Conservation (phyloP, 2,888 invertebrate species). For the Ochropacha duplaris region DNA sequence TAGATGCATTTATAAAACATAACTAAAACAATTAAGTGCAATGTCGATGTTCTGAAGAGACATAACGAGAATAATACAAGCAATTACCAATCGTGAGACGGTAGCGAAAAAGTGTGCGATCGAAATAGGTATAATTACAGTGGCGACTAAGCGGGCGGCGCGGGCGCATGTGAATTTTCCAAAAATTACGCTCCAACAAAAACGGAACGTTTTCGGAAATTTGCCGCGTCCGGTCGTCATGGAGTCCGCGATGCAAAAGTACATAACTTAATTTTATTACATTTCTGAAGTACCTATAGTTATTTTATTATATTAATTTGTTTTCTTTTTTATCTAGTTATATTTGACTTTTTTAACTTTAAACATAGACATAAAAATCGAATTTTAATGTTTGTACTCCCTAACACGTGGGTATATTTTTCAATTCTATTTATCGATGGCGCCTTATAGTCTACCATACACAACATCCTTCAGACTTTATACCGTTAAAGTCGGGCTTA, state of each 20-base stretch:
- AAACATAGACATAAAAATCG: too few species aligned
- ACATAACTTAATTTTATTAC: too few species aligned
- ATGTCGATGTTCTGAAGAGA: conserved; percentile 3
- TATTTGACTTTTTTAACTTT: too few species aligned
- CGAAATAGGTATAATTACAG: conserved; percentile 77
- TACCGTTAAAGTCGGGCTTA: too few species aligned
- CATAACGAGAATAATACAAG: conserved; percentile 30
- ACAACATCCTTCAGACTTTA: too few species aligned
- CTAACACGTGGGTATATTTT: too few species aligned
- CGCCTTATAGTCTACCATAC: neutral
- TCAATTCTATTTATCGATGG: neutral
- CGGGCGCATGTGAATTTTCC: conserved; percentile 56
- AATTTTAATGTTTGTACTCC: too few species aligned
- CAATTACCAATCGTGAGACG: conserved; percentile 32
- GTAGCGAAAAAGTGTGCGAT: conserved; percentile 59
- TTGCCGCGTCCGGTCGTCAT: conserved; percentile 36
- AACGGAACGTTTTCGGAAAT: conserved; percentile 59
- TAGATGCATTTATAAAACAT: neutral
- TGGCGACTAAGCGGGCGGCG: conserved; percentile 43
- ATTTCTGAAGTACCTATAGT: too few species aligned
- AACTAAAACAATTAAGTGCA: neutral
- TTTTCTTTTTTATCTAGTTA: too few species aligned
- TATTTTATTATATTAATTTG: too few species aligned
- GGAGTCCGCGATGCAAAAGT: neutral
- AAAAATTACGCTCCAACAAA: conserved; percentile 64